Base-by-base conservation (phyloP, 2,888 invertebrate species). In the Tenthredo notha region DNA sequence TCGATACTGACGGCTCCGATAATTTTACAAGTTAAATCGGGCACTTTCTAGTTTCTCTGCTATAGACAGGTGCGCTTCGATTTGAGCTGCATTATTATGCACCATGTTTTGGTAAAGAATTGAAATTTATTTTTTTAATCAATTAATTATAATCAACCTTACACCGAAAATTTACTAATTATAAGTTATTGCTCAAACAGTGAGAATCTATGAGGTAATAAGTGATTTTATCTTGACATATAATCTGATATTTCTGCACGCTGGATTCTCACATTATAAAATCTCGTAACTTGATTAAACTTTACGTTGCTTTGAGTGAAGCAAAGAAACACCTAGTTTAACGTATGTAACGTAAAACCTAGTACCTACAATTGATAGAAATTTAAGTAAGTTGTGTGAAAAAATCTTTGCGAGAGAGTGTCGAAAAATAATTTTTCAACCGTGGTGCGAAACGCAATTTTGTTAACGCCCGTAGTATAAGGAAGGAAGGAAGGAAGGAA, bases 1-100 rank as follows among this genome's bases (percentile, higher is more conserved):
- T 80, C 80, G 80, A 37, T 61, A n/a, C 40, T 54, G 50, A 33
- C 77, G 77, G 77, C 12, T 54, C 9, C 54, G 50, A 77, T 77
- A 77, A 80, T 61, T 58, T 40, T 37, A 10, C 78, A 61, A 61
- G 37, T 80, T 40, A 21, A 80, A 40, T n/a, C 33, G 37, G 12
- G 50, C 40, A 61, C 58, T 80, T 80, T 80, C 78, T 80, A 61
- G 37, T 77, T n/a, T 15, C 29, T 15, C 21, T 29, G 40, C 3
- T 25, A 10, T 9, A 43, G 21, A 74, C 40, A 18, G 33, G 18
- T 67, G 33, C 18, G 4, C 12, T 67, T 25, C 21, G 21, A 10
- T 12, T 61, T 21, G 9, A 3, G 61, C 25, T 21, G 10, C 21
- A 61, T 1, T 1, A 21, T 61, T 25, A 25, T 25, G 12, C 61